phyloP scores from a whole-genome alignment of 2,888 invertebrate genomes.

The Agrotis segetum region DNA sequence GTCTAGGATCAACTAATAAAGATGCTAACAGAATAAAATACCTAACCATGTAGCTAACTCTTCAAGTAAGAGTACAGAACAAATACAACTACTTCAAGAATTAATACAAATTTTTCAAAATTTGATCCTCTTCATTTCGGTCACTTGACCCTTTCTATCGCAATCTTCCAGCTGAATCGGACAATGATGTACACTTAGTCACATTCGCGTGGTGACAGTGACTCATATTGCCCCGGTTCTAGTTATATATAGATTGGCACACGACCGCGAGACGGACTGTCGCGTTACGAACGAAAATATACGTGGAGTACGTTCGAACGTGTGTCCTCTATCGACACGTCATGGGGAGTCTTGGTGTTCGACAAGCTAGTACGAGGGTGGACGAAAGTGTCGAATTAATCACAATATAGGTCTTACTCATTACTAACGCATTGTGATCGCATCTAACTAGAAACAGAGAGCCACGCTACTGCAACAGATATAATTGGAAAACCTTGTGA shows the following conservation, averaged over 20 bases:
- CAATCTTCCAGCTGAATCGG: slow-evolving; percentile 22
- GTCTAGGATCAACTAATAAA: no score
- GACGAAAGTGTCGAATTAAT: not conserved
- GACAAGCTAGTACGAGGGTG: not conserved
- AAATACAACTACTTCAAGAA: no score
- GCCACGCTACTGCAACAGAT: no score
- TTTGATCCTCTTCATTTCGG: no score
- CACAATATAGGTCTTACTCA: no score
- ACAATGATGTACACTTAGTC: slow-evolving; percentile 47
- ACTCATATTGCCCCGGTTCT: slow-evolving; percentile 61
- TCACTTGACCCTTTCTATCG: not conserved
- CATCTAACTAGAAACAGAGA: no score
- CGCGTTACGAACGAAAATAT: slow-evolving; percentile 48
- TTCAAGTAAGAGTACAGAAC: no score
- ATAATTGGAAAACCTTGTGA: no score
- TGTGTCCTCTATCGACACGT: slow-evolving; percentile 11
- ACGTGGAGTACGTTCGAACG: slow-evolving; percentile 12
- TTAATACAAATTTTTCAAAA: no score
- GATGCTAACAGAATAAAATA: no score
- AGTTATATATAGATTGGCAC: slow-evolving; percentile 61
- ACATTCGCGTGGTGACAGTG: slow-evolving; percentile 63
- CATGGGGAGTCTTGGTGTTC: not conserved
- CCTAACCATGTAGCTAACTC: no score
- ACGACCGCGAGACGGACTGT: slow-evolving; percentile 60
- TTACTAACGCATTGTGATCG: no score